Evolutionary conservation across 2,888 invertebrate genomes (phyloP), one percentile per base, ranked within the genome.

Genomic region (Phlogophora meticulosa): DNA sequence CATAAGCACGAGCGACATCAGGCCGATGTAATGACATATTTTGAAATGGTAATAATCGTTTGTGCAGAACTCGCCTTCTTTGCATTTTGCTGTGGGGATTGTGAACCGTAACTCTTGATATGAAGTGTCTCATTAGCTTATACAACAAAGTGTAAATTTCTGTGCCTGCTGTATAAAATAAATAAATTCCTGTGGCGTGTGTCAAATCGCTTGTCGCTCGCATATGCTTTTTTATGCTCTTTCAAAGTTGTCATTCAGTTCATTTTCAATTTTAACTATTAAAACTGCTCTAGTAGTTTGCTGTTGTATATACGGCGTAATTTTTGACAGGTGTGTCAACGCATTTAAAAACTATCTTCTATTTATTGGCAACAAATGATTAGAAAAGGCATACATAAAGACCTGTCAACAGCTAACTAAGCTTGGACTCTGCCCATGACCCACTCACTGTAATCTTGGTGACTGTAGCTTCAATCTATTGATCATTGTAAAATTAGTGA

Each of bases 361-460:
- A n/a, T n/a, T 2, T 42, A 52, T 67, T 46, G 80, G 85, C 89
- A 89, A 83, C 90, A 90, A 72, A 92, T 92, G 93, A 93, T 93
- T 92, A 92, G 87, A 92, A 92, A 87, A 90, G 92, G 92, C 92
- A 86, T 90, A 75, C 91, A 88, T 91, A 91, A 90, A 84, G 87
- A 86, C 88, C 87, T 83, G 74, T 84, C 80, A 71, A 75, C 58
- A 75, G 86, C 80, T 72, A 81, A 81, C 74, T 72, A 69, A 82
- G 88, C 88, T 86, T 53, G 80, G 89, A 91, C 90, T 91, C 90
- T 49, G 78, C 90, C 89, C 84, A 84, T 84, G 91, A 86, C 90
- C 92, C 89, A 62, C 92, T 90, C 91, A 78, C 85, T 91, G 91
- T 85, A 92, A 92, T 92, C 92, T 92, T 92, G 90, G 80, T 92